phyloP scores from a whole-genome alignment of 23 tunicate genomes.

The Trididemnum nubilum region DNA sequence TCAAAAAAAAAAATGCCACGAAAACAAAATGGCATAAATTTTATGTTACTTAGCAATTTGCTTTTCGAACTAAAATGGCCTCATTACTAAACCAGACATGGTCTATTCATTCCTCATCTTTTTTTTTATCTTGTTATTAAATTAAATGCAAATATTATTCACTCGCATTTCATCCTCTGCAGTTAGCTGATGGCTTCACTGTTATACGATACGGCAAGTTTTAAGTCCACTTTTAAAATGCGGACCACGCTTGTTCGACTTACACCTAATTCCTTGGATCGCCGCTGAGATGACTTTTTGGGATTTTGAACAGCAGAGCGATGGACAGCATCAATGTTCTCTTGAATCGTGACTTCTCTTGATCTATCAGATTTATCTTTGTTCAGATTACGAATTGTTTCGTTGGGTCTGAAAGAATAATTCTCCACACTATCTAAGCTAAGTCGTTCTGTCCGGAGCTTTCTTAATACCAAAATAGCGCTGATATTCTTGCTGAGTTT shows the following conservation, averaged over 20 bases:
- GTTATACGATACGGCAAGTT: conserved; percentile 4
- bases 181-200: background rate
- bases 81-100: conserved; percentile 22
- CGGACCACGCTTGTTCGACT: background rate
- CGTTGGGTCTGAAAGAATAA: background rate
- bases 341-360: background rate
- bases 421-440: conserved; percentile 12
- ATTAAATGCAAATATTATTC: too few species aligned
- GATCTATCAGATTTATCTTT: background rate
- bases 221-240: background rate
- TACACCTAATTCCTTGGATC: background rate
- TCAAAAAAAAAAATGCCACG: conserved; percentile 18
- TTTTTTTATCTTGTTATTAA: too few species aligned
- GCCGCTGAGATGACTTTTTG: conserved; percentile 15
- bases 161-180: background rate
- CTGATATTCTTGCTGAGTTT: conserved; percentile 2
- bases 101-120: background rate
- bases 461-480: background rate
- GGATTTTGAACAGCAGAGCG: background rate
- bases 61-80: background rate
- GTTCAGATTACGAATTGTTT: conserved; percentile 7
- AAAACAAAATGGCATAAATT: background rate
- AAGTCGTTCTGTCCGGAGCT: background rate
- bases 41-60: background rate
- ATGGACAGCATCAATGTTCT: background rate